Evolutionary conservation across 2,888 invertebrate genomes (phyloP), one percentile per base, ranked within the genome.

Genomic region (Oscheius sp.): DNA sequence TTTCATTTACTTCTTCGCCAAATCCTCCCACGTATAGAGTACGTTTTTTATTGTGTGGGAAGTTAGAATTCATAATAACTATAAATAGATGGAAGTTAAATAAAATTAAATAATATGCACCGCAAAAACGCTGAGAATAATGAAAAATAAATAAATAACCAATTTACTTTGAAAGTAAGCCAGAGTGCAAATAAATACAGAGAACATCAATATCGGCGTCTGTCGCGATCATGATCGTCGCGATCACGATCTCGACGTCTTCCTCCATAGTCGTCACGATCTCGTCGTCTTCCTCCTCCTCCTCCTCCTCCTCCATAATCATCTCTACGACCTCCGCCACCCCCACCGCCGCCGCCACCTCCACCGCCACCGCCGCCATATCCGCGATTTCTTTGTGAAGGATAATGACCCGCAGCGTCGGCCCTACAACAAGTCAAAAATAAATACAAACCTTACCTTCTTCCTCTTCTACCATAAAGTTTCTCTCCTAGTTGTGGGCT

Each of bases 1-100:
- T 94, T 84, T 96, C 95, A 81, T 94, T 94, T 0, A 96, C 96
- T 89, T 98, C 97, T 85, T 97, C 89, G 17, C 88, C 87, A 57
- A 90, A 82, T 2, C 89, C 89, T 62, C 89, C 89, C 83, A 87
- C 83, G 61, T 83, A 86, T n/a, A 86, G 70, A 17, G 85, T 85
- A 9, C 85, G 71, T 67, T 86, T 86, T n/a, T 78, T 74, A 67
- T 83, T 86, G 73, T 86, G 86, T 17, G 85, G 86, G 41, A 85
- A 85, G 61, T 85, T 85, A 2, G 84, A 72, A 36, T 67, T 44
- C 50, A 72, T 57, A n/a, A 26, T 44, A 33, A 54, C 1, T 33
- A 51, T 28, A 20, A 33, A 26, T 50, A 9, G 38, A 20, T 44
- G 32, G 20, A 22, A 38, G 22, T 33, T 24, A 12, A 2, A 9